phyloP scores from a whole-genome alignment of 2,797 vertebrate species.

The Glossophaga mutica region DNA sequence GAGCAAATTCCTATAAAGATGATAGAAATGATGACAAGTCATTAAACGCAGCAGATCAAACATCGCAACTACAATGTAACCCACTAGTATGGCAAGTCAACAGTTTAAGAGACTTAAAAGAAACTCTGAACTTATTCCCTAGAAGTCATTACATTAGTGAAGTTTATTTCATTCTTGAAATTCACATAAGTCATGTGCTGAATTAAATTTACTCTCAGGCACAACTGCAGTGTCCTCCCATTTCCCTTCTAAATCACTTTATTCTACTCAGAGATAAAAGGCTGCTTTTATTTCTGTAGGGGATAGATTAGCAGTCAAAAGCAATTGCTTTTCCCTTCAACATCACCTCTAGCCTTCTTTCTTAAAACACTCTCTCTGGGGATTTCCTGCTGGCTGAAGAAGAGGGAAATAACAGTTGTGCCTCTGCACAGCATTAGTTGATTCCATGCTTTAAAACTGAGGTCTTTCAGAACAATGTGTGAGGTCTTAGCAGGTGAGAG shows the following conservation, averaged over 20 bases:
- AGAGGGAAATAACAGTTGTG: conserved; percentile 25
- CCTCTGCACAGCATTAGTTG: background rate
- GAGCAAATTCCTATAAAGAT: conserved; percentile 33
- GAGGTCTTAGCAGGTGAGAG: background rate
- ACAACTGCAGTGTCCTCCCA: background rate
- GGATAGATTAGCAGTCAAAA: conserved; percentile 63
- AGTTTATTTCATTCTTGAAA: conserved; percentile 72
- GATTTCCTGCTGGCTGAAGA: conserved; percentile 6
- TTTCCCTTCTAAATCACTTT: conserved; percentile 58
- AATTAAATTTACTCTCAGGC: conserved; percentile 64
- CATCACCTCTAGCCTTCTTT: conserved; percentile 27
- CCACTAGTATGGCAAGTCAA: conserved; percentile 50
- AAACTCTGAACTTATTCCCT: conserved; percentile 64
- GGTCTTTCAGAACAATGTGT: background rate
- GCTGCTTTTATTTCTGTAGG: conserved; percentile 47
- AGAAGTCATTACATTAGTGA: conserved; percentile 67
- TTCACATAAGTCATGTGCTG: conserved; percentile 44
- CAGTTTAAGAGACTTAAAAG: conserved; percentile 61
- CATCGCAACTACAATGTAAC: background rate
- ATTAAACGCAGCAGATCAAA: conserved; percentile 67
- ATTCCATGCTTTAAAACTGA: background rate
- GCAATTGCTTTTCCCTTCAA: conserved; percentile 32
- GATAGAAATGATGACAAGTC: conserved; percentile 54
- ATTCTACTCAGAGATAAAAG: conserved; percentile 67
- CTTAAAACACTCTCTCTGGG: conserved; percentile 32